Base-by-base conservation (phyloP, 2,113 vertebrate species). In the Plestiodon gilberti region DNA sequence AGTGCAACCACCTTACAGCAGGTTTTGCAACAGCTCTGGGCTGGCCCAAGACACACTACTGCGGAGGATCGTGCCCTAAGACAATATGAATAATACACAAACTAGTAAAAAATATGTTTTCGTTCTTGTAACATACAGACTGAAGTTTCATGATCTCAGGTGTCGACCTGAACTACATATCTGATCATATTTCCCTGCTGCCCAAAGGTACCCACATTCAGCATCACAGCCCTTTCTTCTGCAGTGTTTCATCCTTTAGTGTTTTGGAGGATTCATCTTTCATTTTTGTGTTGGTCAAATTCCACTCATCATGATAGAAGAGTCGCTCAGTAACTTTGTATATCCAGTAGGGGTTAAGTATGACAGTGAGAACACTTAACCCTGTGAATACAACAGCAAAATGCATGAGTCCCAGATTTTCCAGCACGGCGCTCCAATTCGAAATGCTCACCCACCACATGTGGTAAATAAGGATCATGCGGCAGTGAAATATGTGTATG, bases 301-400 rank as follows among this genome's bases (percentile, higher is more conserved):
- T 99, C 98, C 98, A 99, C 90, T 99, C 98, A 84, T 97, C 97
- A 0, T 98, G 98, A 38, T 81, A 97, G 17, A 98, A 96, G 22
- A 99, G 97, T 93, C 99, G 99, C 91, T 98, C 97, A 67, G 99
- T 99, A 95, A 99, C 99, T 96, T 99, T 99, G 89, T 98, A 97
- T 1, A 97, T 99, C 99, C 99, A 99, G 82, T 99, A 96, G 0
- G 99, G 99, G 87, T 99, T 99, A 86, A 99, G 92, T 90, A 99
- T 28, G 18, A 98, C 7, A 0, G 99, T 99, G 71, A 99, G 97
- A 0, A 99, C 95, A 70, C 95, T 84, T 55, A 99, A 95, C 11
- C 98, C 99, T 0, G 70, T 87, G 64, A 98, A 94, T 92, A 98
- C 98, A 80, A 98, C 75, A 1, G 95, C 55, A 1, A 96, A 95